Conservation (phyloP, 2,797 vertebrate species). For the Bovichtus variegatus region DNA sequence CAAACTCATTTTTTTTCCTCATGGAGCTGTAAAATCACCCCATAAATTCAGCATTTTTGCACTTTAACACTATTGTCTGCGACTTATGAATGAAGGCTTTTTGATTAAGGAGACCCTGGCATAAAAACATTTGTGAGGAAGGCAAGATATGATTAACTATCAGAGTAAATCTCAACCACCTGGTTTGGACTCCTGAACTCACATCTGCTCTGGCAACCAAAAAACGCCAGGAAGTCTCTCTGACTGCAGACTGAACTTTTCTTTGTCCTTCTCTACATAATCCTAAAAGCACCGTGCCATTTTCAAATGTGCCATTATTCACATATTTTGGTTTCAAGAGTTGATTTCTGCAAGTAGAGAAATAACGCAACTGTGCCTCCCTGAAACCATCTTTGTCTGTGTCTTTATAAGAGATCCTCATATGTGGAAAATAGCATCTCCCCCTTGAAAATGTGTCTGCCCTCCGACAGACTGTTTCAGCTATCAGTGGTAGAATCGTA, state of each 20-base stretch:
- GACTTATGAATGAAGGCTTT: conserved; percentile 37
- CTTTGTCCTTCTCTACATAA: conserved; percentile 33
- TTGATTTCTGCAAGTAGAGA: background rate
- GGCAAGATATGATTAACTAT: conserved; percentile 61
- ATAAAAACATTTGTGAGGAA: conserved; percentile 58
- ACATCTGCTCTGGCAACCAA: conserved; percentile 65
- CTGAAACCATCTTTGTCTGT: conserved; percentile 25
- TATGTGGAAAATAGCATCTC: conserved; percentile 36
- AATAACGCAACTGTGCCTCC: background rate
- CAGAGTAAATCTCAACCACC: conserved; percentile 68
- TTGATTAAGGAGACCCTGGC: conserved; percentile 44
- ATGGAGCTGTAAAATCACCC: conserved; percentile 27
- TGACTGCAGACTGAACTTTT: conserved; percentile 41
- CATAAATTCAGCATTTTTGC: background rate
- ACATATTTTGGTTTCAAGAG: conserved; percentile 5
- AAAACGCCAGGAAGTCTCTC: conserved; percentile 45
- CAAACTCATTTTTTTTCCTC: conserved; percentile 18
- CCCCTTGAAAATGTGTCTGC: conserved; percentile 17
- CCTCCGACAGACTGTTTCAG: conserved; percentile 52
- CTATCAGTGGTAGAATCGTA: conserved; percentile 42
- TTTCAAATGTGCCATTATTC: conserved; percentile 7
- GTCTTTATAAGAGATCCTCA: conserved; percentile 53
- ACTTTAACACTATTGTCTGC: conserved; percentile 9
- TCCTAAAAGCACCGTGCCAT: conserved; percentile 9
- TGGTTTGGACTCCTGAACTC: conserved; percentile 64